Evolutionary conservation across 1,140 invertebrate genomes (phyloP).

Genomic region (Pachyrhynchus sulphureomaculatus): DNA sequence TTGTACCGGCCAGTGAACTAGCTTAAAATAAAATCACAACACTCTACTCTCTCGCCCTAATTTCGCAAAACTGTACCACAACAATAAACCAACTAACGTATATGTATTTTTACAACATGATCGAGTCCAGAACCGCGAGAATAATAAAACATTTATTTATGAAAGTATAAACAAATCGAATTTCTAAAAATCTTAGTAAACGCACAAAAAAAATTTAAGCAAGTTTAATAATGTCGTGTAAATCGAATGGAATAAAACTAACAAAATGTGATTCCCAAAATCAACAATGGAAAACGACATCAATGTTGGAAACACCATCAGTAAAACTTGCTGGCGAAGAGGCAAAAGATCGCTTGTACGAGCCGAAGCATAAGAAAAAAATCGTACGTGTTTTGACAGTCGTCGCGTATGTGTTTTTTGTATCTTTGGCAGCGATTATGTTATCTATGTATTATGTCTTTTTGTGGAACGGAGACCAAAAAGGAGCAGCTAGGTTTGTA

Average conservation of each 20-base stretch:
- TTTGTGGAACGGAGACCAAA: constrained; percentile 72
- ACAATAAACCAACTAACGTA: constrained; percentile 24
- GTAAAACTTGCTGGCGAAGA: constrained; percentile 73
- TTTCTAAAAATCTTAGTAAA: constrained; percentile 1
- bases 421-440: constrained; percentile 92
- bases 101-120: constrained; percentile 25
- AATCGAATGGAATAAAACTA: constrained; percentile 47
- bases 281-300: constrained; percentile 44
- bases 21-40: constrained; percentile 39
- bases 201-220: not conserved
- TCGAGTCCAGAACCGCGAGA: constrained; percentile 15
- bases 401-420: constrained; percentile 91
- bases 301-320: constrained; percentile 58
- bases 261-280: constrained; percentile 37
- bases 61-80: constrained; percentile 23
- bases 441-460: constrained; percentile 95
- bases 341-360: constrained; percentile 78
- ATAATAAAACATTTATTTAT: not conserved
- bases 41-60: constrained; percentile 41
- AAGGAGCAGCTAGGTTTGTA: constrained; percentile 5
- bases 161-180: constrained; percentile 17
- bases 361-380: constrained; percentile 83
- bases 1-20: constrained; percentile 9
- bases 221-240: constrained; percentile 45
- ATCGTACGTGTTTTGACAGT: constrained; percentile 90